phyloP scores from a whole-genome alignment of 2,113 vertebrate species.

The Aptenodytes patagonicus region DNA sequence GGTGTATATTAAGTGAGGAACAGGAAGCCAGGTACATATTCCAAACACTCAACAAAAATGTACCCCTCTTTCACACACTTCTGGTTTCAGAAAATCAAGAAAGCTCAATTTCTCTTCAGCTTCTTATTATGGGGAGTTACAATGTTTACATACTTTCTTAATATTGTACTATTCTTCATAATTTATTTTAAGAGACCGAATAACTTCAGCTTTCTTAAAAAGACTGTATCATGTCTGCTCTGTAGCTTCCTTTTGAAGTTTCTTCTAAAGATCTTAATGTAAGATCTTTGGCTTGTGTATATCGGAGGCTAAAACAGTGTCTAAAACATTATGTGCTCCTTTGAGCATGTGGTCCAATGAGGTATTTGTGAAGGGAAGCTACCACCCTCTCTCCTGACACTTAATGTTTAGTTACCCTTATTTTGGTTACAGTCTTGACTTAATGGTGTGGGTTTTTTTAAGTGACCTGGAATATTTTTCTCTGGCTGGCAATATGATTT shows the following conservation, averaged over 20 bases:
- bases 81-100: background rate
- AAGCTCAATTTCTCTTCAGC: background rate
- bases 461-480: conserved; percentile 14
- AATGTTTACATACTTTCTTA: background rate
- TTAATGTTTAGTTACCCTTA: background rate
- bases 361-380: conserved; percentile 26
- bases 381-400: conserved; percentile 20
- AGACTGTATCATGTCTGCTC: background rate
- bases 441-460: background rate
- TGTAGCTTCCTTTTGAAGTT: background rate
- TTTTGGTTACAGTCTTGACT: background rate
- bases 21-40: background rate
- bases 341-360: background rate
- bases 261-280: background rate
- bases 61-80: background rate
- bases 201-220: background rate
- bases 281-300: background rate
- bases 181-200: background rate
- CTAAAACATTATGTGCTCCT: background rate
- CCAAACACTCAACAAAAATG: background rate
- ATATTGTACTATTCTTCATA: background rate
- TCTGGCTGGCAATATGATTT: background rate
- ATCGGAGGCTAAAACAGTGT: background rate
- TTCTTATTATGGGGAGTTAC: background rate
- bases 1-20: background rate